Conservation (phyloP, 92 coral and sea anemone genomes). For the Porites cylindrica region DNA sequence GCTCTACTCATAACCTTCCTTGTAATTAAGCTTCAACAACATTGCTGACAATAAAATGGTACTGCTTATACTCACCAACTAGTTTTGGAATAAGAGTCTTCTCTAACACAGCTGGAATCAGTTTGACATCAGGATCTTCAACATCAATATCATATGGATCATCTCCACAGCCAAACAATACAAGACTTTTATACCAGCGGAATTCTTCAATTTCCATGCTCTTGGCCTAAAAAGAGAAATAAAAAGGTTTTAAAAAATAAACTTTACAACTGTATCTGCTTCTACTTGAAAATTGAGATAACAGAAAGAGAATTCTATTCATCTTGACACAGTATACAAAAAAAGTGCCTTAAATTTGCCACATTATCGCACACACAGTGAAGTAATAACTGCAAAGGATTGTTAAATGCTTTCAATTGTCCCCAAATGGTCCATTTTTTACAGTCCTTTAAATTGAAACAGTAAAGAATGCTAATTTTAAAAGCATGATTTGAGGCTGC, state of each 20-base stretch:
- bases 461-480: too few relatives aligned
- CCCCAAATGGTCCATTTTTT: too few relatives aligned
- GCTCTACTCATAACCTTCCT: too few relatives aligned
- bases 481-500: too few relatives aligned
- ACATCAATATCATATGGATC: slow-evolving; percentile 86
- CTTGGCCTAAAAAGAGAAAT: slow-evolving; percentile 63
- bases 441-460: too few relatives aligned
- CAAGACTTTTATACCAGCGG: slow-evolving; percentile 86
- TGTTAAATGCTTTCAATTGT: too few relatives aligned
- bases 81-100: slow-evolving; percentile 90
- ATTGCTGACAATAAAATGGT: too few relatives aligned
- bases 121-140: slow-evolving; percentile 90
- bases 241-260: background rate
- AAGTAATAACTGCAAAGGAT: too few relatives aligned
- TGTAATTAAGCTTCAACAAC: too few relatives aligned
- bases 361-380: too few relatives aligned
- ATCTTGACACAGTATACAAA: background rate
- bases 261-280: background rate
- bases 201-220: slow-evolving; percentile 85
- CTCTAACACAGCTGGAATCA: slow-evolving; percentile 92
- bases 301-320: background rate
- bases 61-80: slow-evolving; percentile 61
- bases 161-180: slow-evolving; percentile 87
- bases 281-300: background rate
- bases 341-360: background rate